phyloP scores from a whole-genome alignment of 2,797 vertebrate genomes.

The Molossus molossus region DNA sequence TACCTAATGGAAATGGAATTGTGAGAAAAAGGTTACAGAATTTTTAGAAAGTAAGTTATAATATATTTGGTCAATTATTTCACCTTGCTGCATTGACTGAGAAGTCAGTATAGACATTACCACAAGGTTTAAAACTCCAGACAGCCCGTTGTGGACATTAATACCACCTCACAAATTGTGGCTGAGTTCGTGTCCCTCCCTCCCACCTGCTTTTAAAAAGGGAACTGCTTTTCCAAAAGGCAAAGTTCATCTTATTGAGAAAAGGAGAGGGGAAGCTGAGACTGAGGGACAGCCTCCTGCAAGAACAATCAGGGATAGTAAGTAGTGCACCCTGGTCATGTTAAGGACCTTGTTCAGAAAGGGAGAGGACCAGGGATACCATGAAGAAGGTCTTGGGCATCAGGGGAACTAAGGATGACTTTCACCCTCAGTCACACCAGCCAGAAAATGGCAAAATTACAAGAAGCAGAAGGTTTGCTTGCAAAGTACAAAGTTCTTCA shows the following conservation, averaged over 20 bases:
- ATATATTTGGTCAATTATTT: conserved; percentile 34
- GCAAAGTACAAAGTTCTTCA: background rate
- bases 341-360: background rate
- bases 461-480: background rate
- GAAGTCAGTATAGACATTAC: conserved; percentile 14
- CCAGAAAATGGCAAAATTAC: background rate
- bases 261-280: background rate
- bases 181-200: background rate
- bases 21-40: conserved; percentile 23
- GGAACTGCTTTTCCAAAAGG: background rate
- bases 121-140: conserved; percentile 46
- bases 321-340: background rate
- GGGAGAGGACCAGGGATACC: background rate
- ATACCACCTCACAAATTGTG: background rate
- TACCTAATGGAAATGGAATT: conserved; percentile 43
- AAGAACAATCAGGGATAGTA: background rate
- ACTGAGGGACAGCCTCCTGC: background rate
- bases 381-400: background rate
- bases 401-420: background rate
- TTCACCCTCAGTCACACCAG: background rate
- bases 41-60: conserved; percentile 34
- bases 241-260: background rate
- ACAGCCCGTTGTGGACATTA: background rate
- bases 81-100: background rate
- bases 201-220: background rate